Evolutionary conservation across 2,113 vertebrate genomes (phyloP), one percentile per base, ranked within the genome.

Genomic region (Atractosteus spatula): DNA sequence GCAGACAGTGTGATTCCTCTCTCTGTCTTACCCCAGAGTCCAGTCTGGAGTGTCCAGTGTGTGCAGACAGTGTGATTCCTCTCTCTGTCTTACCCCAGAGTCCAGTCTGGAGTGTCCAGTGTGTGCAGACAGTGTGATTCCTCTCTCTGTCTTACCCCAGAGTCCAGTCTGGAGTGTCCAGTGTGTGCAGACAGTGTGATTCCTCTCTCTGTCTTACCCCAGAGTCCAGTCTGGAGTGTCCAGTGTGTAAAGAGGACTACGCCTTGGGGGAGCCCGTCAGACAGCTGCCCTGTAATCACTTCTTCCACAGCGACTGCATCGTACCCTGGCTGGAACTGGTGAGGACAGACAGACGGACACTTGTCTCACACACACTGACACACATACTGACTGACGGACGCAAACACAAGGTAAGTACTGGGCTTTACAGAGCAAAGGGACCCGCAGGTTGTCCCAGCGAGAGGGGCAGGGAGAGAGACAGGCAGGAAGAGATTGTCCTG

Each of bases 291-390:
- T 99, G 97, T 85, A 97, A 97, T 74, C 97, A 99, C 82, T 87
- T 96, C 90, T 99, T 99, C 85, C 97, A 99, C 83, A 97, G 95
- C 88, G 93, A 93, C 86, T 99, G 97, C 89, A 98, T 99, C 74
- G 95, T 99, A 81, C 97, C 97, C 0, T 99, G 97, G 97, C 87
- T 99, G 76, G 95, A 99, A 84, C 91, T 99, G 96, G 97, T 99
- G 74, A 96, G 94, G 66, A 8, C 1, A 55, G 71, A 6, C 11
- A 7, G 4, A 11, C 3, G 54, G 44, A 56, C 8, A 17, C 16
- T 29, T 29, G 17, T 29, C 17, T 29, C 17, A 29, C 17, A 29
- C 17, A 29, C 17, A 29, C 17, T 29, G 8, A 8, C 12, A 12
- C 17, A 14, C 67, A 7, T 8, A 3, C 54, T 69, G 47, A 51